Evolutionary conservation across 1,140 invertebrate genomes (phyloP).

Genomic region (Aleiodes sp.): DNA sequence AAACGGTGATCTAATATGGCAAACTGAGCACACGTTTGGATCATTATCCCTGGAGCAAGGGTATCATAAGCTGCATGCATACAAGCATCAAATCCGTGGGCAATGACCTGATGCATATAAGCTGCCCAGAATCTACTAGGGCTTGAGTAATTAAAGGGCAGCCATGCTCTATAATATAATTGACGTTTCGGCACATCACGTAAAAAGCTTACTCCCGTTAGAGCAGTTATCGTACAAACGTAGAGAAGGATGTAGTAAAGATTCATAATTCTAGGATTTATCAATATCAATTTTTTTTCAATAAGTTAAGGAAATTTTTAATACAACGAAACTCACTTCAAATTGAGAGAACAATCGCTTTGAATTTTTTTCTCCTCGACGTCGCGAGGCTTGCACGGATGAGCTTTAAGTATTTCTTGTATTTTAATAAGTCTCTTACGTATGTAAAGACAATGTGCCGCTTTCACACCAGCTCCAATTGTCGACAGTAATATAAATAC

Average conservation of each 20-base stretch:
- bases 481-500: slow-evolving; percentile 5
- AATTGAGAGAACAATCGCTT: not conserved
- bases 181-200: not conserved
- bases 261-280: not conserved
- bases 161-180: not conserved
- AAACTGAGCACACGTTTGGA: slow-evolving; percentile 21
- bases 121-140: not conserved
- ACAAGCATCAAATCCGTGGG: not conserved
- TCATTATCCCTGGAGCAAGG: slow-evolving; percentile 13
- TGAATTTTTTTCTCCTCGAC: not conserved
- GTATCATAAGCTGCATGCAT: slow-evolving; percentile 19
- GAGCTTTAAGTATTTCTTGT: not conserved
- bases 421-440: not conserved
- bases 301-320: not conserved
- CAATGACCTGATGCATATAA: not conserved
- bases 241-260: not conserved
- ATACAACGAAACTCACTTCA: not conserved
- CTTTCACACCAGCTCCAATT: not conserved
- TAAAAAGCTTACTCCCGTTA: not conserved
- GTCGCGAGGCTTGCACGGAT: not conserved
- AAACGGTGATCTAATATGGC: not conserved
- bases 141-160: not conserved
- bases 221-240: not conserved
- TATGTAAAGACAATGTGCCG: not conserved
- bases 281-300: not conserved